phyloP scores from a whole-genome alignment of 2,797 vertebrate species.

The Diceros bicornis region DNA sequence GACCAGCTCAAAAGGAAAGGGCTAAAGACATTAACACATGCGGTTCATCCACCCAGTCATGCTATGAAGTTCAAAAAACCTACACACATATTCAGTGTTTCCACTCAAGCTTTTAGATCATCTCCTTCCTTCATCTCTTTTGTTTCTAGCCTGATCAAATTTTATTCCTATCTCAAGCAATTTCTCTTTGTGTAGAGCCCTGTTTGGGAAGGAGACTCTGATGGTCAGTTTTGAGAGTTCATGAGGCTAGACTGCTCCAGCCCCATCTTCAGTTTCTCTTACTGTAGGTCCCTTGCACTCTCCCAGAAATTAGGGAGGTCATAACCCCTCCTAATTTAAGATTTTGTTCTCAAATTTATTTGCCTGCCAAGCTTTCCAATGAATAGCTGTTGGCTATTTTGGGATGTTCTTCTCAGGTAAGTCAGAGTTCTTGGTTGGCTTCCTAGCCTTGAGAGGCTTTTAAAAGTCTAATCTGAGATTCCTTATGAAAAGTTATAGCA shows the following conservation, averaged over 20 bases:
- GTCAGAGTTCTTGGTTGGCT: neutral
- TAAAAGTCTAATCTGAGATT: neutral
- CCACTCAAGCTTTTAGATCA: neutral
- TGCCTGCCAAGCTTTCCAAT: neutral
- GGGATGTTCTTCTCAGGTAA: neutral
- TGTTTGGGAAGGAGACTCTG: neutral
- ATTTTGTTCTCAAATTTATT: neutral
- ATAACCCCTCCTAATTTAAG: neutral
- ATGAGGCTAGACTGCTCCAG: neutral
- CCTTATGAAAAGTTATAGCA: neutral
- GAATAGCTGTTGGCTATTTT: neutral
- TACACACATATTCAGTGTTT: neutral
- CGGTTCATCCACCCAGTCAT: neutral
- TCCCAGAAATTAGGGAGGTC: neutral
- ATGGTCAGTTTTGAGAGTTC: neutral
- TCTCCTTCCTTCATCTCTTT: neutral
- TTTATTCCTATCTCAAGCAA: neutral
- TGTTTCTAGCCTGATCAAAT: neutral
- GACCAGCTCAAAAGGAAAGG: neutral
- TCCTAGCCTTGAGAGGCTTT: neutral
- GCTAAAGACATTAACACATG: neutral
- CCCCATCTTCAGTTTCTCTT: neutral
- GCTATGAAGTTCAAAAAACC: neutral
- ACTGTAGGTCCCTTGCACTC: neutral
- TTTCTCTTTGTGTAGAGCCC: neutral